phyloP scores from a whole-genome alignment of 2,797 vertebrate species.

The Lophius americanus region DNA sequence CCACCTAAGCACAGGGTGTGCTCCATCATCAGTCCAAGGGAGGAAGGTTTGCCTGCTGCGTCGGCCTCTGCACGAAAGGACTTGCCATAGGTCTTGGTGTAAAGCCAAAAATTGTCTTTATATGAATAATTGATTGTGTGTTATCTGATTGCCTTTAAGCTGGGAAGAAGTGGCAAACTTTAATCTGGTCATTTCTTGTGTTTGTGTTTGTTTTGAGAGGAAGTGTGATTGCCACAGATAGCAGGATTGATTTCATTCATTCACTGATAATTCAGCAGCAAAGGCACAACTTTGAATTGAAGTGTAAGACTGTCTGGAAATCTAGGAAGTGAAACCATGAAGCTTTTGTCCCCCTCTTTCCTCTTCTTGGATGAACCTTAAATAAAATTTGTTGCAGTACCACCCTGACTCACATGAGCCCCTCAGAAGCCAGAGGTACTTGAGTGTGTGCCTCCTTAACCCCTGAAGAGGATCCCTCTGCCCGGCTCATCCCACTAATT shows the following conservation, averaged over 20 bases:
- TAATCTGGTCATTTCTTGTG: slow-evolving; percentile 38
- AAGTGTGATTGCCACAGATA: slow-evolving; percentile 38
- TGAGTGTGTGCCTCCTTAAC: slow-evolving; percentile 50
- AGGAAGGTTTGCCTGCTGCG: slow-evolving; percentile 6
- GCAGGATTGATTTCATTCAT: not conserved
- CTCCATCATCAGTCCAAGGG: slow-evolving; percentile 36
- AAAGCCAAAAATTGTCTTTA: too few relatives aligned
- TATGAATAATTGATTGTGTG: too few relatives aligned
- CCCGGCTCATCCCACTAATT: slow-evolving; percentile 77
- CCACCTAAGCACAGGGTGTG: slow-evolving; percentile 34
- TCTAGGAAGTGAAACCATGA: not conserved
- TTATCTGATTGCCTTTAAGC: slow-evolving; percentile 5
- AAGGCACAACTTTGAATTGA: not conserved
- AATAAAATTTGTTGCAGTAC: slow-evolving; percentile 52
- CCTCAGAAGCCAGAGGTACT: slow-evolving; percentile 47
- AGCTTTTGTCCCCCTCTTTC: not conserved
- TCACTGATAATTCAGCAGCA: not conserved
- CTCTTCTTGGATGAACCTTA: slow-evolving; percentile 19
- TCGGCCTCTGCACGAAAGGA: not conserved
- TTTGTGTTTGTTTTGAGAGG: slow-evolving; percentile 43
- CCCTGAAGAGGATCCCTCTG: slow-evolving; percentile 67
- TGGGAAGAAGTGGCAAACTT: slow-evolving; percentile 31
- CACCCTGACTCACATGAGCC: slow-evolving; percentile 39
- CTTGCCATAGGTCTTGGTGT: not conserved
- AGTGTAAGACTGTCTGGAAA: too few relatives aligned